A percentile compares a stretch with the other conserved stretches of the same genome.
Evolutionary conservation across 2,113 vertebrate species (phyloP).

Genomic region (Neodontobutis hainanensis): DNA sequence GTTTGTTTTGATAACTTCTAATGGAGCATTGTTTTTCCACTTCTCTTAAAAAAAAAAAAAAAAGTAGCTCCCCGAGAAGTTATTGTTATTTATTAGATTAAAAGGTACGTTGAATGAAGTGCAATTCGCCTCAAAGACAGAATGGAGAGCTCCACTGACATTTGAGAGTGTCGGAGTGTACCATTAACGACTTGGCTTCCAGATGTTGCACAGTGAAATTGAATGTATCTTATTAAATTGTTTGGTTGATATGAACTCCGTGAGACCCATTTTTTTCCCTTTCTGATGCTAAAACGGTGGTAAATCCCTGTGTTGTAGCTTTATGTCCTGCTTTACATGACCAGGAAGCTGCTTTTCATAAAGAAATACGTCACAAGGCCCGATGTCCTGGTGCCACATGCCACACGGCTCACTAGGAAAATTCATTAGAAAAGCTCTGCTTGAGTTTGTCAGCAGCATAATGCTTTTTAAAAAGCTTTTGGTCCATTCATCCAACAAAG

Average conservation of each 20-base stretch:
- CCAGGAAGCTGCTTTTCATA: slow-evolving; percentile 61
- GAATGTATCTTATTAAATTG: slow-evolving; percentile 85
- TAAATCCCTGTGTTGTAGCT: slow-evolving; percentile 2
- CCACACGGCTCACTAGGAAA: slow-evolving; percentile 48
- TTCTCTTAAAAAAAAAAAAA: slow-evolving; percentile 70
- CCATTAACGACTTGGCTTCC: slow-evolving; percentile 67
- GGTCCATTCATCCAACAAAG: slow-evolving; percentile 18
- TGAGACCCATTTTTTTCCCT: not conserved
- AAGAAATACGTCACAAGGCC: slow-evolving; percentile 17
- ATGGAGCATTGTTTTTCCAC: slow-evolving; percentile 63
- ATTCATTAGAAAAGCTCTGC: slow-evolving; percentile 24
- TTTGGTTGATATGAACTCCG: slow-evolving; percentile 57
- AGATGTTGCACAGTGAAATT: slow-evolving; percentile 83
- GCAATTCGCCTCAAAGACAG: slow-evolving; percentile 70
- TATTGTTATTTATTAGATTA: slow-evolving; percentile 81
- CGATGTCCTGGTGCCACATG: slow-evolving; percentile 25
- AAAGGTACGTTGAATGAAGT: slow-evolving; percentile 80
- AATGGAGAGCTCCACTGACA: slow-evolving; percentile 53
- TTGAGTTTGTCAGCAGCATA: slow-evolving; percentile 18
- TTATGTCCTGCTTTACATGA: slow-evolving; percentile 51
- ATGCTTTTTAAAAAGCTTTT: slow-evolving; percentile 7
- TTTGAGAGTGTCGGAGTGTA: slow-evolving; percentile 58
- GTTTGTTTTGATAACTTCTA: slow-evolving; percentile 61
- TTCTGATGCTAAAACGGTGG: not conserved
- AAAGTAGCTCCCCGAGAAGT: slow-evolving; percentile 71